Percentiles rank a stretch among this genome's conserved stretches.
These are phyloP conservation scores for Heterocephalus glaber DNA, from an alignment of 2,113 vertebrate species.

Conservation along the genomic window DNA sequence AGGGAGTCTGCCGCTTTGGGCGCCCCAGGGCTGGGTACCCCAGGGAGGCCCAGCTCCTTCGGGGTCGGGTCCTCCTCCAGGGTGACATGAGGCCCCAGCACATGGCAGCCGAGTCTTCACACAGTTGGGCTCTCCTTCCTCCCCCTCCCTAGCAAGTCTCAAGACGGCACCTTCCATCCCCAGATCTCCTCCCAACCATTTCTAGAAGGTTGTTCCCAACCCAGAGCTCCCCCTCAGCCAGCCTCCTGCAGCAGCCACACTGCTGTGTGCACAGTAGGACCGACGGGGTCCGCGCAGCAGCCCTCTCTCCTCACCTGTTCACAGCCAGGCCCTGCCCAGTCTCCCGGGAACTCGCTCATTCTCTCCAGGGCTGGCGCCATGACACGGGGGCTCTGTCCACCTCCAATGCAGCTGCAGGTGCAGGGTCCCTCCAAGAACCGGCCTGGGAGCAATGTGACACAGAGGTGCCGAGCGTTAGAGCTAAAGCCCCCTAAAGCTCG, in stretches of 20 bases:
- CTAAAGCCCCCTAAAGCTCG: neutral
- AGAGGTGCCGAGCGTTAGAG: fast-evolving
- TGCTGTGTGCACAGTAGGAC: neutral
- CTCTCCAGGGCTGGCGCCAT: neutral
- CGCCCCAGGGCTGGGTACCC: neutral
- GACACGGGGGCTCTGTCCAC: neutral
- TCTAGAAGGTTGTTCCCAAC: slow-evolving; percentile 2
- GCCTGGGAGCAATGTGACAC: slow-evolving; percentile 21
- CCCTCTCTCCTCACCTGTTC: slow-evolving; percentile 78
- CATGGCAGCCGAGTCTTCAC: neutral
- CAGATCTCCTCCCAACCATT: neutral
- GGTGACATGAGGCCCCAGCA: neutral
- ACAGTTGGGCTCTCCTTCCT: neutral
- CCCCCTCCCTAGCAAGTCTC: neutral
- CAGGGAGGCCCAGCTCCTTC: neutral
- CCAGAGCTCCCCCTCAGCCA: neutral
- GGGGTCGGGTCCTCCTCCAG: neutral
- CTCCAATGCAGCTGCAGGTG: fast-evolving
- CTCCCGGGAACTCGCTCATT: neutral
- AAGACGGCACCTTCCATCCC: no score
- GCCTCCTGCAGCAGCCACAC: neutral
- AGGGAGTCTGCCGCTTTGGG: no score
- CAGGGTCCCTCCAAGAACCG: fast-evolving
- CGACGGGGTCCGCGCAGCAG: fast-evolving
- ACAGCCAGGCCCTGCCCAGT: neutral